Conservation (phyloP, 2,888 invertebrate species). For the Drosophila mimica region DNA sequence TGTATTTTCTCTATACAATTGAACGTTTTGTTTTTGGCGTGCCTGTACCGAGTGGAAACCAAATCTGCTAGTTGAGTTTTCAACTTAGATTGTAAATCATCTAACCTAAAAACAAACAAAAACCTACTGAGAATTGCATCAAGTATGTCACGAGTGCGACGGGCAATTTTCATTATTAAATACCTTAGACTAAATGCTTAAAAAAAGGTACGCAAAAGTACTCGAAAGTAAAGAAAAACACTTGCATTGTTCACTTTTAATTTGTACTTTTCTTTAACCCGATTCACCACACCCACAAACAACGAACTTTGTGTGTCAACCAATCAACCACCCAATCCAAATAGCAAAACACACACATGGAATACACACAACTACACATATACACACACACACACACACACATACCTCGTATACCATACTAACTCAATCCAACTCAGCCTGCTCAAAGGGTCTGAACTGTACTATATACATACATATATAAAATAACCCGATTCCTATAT, state of each 20-base stretch:
- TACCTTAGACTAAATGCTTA: slow-evolving; percentile 15
- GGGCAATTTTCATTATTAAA: slow-evolving; percentile 59
- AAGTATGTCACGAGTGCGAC: slow-evolving; percentile 60
- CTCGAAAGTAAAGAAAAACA: slow-evolving; percentile 54
- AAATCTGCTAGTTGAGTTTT: slow-evolving; percentile 87
- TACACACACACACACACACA: slow-evolving; percentile 39
- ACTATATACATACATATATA: slow-evolving; percentile 1
- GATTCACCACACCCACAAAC: slow-evolving; percentile 14
- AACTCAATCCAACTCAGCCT: slow-evolving; percentile 27
- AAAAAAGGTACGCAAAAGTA: slow-evolving; percentile 56
- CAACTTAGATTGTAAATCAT: slow-evolving; percentile 30
- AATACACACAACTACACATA: slow-evolving; percentile 20
- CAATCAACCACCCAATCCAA: slow-evolving; percentile 16
- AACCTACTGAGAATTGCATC: slow-evolving; percentile 55
- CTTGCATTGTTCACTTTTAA: slow-evolving; percentile 43
- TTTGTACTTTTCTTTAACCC: slow-evolving; percentile 33
- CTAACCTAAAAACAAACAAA: slow-evolving; percentile 2
- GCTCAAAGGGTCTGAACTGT: slow-evolving; percentile 30
- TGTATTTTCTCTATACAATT: slow-evolving; percentile 16
- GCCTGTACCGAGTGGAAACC: slow-evolving; percentile 91
- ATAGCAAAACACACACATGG: slow-evolving; percentile 34
- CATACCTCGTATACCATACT: slow-evolving; percentile 5
- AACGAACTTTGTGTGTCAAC: slow-evolving; percentile 19
- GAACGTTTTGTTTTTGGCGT: slow-evolving; percentile 84
- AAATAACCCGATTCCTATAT: slow-evolving; percentile 1